A percentile compares a stretch with the other conserved stretches of the same genome.
phyloP scores from a whole-genome alignment of 2,888 invertebrate species.

The Parasteatoda lunata region DNA sequence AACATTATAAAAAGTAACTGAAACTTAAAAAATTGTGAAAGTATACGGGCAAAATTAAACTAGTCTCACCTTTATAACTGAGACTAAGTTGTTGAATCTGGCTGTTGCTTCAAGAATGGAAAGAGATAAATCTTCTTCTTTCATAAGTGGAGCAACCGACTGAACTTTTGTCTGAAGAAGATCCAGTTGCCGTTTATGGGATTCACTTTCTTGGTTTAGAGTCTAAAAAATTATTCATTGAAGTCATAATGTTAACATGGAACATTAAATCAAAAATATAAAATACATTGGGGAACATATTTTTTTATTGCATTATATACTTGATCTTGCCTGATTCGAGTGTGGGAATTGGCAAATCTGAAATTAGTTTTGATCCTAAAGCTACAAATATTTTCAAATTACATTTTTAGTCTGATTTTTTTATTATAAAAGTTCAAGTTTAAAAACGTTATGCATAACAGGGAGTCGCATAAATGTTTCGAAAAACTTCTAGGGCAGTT shows the following conservation, averaged over 20 bases:
- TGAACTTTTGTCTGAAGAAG: constrained; percentile 91
- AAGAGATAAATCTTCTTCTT: constrained; percentile 54
- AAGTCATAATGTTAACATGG: neutral
- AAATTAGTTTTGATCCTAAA: neutral
- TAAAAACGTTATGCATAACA: no score
- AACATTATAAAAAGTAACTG: neutral
- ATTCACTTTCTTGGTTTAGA: constrained; percentile 88
- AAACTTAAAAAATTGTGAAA: neutral
- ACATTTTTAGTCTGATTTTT: neutral
- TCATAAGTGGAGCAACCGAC: constrained; percentile 76
- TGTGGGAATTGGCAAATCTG: neutral
- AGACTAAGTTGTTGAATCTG: constrained; percentile 45
- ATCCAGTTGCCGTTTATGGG: constrained; percentile 92
- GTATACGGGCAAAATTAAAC: neutral
- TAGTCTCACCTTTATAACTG: constrained; percentile 44
- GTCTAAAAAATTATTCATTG: constrained; percentile 76
- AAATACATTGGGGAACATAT: no score
- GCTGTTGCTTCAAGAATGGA: constrained; percentile 61
- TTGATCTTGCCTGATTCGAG: no score
- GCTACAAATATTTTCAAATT: no score
- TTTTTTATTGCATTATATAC: no score
- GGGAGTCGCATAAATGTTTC: no score
- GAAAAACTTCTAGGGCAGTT: no score
- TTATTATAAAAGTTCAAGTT: neutral
- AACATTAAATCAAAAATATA: no score